These are phyloP conservation scores for Gavialis gangeticus DNA, from an alignment of 2,113 vertebrate genomes.

Conservation along the genomic window DNA sequence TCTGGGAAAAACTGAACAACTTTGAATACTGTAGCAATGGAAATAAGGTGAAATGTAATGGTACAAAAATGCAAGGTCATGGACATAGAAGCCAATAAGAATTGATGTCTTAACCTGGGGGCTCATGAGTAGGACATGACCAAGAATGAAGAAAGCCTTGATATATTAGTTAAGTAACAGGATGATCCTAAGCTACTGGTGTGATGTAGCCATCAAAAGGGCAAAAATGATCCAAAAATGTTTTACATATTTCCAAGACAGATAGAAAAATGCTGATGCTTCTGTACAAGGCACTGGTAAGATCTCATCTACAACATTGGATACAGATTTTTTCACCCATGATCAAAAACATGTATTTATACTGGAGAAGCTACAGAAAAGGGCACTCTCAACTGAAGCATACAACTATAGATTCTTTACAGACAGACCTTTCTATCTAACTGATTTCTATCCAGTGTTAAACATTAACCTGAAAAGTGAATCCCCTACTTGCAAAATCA, in stretches of 20 bases:
- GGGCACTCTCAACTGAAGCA: background rate
- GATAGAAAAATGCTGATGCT: background rate
- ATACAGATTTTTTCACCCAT: background rate
- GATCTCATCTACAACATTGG: background rate
- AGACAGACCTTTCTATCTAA: constrained; percentile 19
- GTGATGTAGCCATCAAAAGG: background rate
- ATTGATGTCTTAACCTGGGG: background rate
- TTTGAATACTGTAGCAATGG: background rate
- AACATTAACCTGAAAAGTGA: constrained; percentile 60
- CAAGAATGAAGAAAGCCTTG: background rate
- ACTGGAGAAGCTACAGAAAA: background rate
- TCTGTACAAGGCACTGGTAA: background rate
- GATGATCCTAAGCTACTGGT: background rate
- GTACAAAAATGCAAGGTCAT: background rate
- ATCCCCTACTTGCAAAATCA: constrained; percentile 57
- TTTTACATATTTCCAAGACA: background rate
- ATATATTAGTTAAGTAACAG: background rate
- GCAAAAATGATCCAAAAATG: background rate
- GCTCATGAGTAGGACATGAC: background rate
- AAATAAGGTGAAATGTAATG: background rate
- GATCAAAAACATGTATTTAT: background rate
- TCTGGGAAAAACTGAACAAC: background rate
- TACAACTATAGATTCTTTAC: background rate
- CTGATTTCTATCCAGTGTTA: constrained; percentile 17
- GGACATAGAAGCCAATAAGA: background rate